phyloP scores from a whole-genome alignment of 1,140 invertebrate genomes.

The Phthorimaea operculella region DNA sequence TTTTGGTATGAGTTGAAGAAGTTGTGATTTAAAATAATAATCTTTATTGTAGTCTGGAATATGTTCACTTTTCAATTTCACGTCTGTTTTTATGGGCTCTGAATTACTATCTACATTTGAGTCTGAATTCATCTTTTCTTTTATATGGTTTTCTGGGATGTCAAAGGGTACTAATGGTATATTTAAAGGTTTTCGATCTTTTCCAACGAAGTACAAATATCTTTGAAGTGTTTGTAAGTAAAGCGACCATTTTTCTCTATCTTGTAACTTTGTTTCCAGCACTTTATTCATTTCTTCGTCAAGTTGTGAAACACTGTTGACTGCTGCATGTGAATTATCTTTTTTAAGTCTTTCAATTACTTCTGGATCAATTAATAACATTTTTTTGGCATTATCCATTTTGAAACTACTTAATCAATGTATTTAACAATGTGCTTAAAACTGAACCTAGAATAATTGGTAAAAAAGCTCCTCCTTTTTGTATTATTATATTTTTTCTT shows the following conservation, averaged over 20 bases:
- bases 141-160: conserved; percentile 3
- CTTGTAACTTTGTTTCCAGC: conserved; percentile 17
- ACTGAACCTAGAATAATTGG: conserved; percentile 22
- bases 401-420: conserved; percentile 3
- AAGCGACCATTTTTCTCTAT: conserved; percentile 20
- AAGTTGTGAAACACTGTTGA: not conserved
- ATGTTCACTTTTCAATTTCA: no score
- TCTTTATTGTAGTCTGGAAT: no score
- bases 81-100: no score
- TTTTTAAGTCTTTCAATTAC: conserved; percentile 23
- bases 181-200: conserved; percentile 17
- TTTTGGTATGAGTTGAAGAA: not conserved
- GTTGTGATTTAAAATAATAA: no score
- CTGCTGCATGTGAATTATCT: not conserved
- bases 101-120: no score
- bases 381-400: conserved; percentile 21
- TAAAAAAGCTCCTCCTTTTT: conserved; percentile 21
- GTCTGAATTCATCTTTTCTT: no score
- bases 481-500: conserved; percentile 11
- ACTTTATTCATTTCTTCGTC: conserved; percentile 23
- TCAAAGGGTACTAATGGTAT: conserved; percentile 12
- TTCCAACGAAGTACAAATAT: conserved; percentile 20
- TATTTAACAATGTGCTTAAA: conserved; percentile 17
- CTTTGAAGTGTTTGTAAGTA: conserved; percentile 24
- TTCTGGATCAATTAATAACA: conserved; percentile 18